phyloP scores from a whole-genome alignment of 2,113 vertebrate species.

The Rhagologus leucostigma region DNA sequence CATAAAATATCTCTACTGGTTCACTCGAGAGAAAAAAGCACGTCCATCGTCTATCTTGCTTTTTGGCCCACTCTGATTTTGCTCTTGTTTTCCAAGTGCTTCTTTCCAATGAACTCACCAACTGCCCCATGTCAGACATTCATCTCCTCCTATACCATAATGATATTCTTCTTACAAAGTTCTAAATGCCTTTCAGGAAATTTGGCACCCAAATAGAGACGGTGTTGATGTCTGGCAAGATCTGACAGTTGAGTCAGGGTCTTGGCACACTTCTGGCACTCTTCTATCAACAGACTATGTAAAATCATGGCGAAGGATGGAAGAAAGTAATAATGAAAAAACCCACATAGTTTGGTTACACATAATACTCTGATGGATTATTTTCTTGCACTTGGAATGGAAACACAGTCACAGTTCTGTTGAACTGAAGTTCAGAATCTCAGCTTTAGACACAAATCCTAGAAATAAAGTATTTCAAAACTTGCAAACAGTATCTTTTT shows the following conservation, averaged over 20 bases:
- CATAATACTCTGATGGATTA: not conserved
- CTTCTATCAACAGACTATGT: not conserved
- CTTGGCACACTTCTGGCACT: not conserved
- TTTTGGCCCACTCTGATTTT: not conserved
- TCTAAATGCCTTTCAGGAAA: slow-evolving; percentile 48
- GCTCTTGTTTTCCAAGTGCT: not conserved
- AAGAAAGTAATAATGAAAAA: not conserved
- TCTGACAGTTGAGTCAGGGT: not conserved
- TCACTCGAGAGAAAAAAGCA: not conserved
- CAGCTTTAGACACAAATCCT: slow-evolving; percentile 8
- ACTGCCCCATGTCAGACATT: not conserved
- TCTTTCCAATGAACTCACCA: not conserved
- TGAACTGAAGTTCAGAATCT: slow-evolving; percentile 8
- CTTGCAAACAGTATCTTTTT: slow-evolving; percentile 78
- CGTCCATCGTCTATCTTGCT: not conserved
- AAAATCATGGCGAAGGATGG: not conserved
- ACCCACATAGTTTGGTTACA: not conserved
- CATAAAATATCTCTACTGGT: not conserved
- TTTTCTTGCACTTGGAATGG: not conserved
- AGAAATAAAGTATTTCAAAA: not conserved
- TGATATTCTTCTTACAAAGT: not conserved
- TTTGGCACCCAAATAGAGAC: not conserved
- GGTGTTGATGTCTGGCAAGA: not conserved
- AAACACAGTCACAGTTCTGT: not conserved
- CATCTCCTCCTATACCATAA: not conserved